Evolutionary conservation across 2,113 vertebrate genomes (phyloP), one percentile per base, ranked within the genome.

Genomic region (Lophius piscatorius): DNA sequence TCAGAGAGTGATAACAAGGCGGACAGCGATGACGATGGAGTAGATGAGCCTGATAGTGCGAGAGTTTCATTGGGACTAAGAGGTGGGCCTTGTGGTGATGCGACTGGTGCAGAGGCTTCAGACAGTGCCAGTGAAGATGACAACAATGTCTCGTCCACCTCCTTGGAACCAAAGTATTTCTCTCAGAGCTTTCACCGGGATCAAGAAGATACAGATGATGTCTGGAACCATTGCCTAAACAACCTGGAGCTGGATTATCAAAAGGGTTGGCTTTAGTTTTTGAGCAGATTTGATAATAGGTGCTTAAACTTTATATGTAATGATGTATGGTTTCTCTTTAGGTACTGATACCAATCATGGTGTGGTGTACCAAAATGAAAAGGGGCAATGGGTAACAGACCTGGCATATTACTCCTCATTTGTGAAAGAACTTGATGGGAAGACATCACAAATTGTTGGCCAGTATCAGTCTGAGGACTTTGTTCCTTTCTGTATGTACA

Each of bases 301-400:
- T 17, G n/a, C n/a, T n/a, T n/a, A n/a, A n/a, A n/a, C n/a, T n/a
- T n/a, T n/a, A n/a, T n/a, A n/a, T n/a, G n/a, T n/a, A n/a, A n/a
- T n/a, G n/a, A n/a, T n/a, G n/a, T n/a, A n/a, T n/a, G n/a, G n/a
- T n/a, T n/a, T n/a, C n/a, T n/a, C n/a, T n/a, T n/a, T n/a, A 95
- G 94, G 70, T 45, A 58, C 33, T 26, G 83, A 71, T 63, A 52
- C 74, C 22, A 59, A 87, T 34, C 91, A 94, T 22, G 91, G 70
- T 64, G 76, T 99, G 38, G 93, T 99, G 52, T 98, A 98, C 83
- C 94, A 97, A 88, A 95, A 98, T 72, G 95, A 98, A 85, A 94
- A 98, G 10, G 97, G 96, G 2, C 94, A 89, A 65, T 99, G 97
- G 97, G 96, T 98, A 69, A 99, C 97, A 13, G 95, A 99, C 78